phyloP scores from a whole-genome alignment of 2,113 vertebrate species.

The Vireo altiloquus region DNA sequence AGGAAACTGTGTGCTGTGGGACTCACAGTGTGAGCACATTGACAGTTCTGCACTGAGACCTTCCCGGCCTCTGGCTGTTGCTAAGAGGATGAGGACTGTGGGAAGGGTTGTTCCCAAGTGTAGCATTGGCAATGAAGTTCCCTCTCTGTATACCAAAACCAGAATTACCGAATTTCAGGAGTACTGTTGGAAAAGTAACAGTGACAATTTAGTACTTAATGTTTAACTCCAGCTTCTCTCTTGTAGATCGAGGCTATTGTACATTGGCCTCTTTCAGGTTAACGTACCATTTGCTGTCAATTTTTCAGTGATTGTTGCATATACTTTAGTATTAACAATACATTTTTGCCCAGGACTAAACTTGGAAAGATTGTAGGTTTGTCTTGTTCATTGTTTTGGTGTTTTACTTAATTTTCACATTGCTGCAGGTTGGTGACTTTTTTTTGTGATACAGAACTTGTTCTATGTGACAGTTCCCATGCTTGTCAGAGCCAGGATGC shows the following conservation, averaged over 20 bases:
- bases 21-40: not conserved
- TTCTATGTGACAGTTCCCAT: not conserved
- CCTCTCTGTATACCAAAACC: not conserved
- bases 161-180: not conserved
- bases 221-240: not conserved
- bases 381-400: not conserved
- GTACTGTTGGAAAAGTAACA: not conserved
- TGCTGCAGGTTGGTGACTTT: not conserved
- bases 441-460: not conserved
- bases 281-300: not conserved
- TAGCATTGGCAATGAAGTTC: not conserved
- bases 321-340: not conserved
- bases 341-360: not conserved
- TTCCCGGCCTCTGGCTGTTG: not conserved
- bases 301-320: not conserved
- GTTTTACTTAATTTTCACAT: not conserved
- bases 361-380: not conserved
- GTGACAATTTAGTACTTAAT: not conserved
- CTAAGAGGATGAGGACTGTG: not conserved
- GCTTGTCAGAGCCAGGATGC: not conserved
- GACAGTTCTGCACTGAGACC: not conserved
- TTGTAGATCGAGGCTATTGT: not conserved
- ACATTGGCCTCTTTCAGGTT: not conserved
- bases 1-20: not conserved
- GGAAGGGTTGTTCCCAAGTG: not conserved